These are phyloP conservation scores for Lasioglossum morio DNA, from an alignment of 2,888 invertebrate species.

Conservation along the genomic window DNA sequence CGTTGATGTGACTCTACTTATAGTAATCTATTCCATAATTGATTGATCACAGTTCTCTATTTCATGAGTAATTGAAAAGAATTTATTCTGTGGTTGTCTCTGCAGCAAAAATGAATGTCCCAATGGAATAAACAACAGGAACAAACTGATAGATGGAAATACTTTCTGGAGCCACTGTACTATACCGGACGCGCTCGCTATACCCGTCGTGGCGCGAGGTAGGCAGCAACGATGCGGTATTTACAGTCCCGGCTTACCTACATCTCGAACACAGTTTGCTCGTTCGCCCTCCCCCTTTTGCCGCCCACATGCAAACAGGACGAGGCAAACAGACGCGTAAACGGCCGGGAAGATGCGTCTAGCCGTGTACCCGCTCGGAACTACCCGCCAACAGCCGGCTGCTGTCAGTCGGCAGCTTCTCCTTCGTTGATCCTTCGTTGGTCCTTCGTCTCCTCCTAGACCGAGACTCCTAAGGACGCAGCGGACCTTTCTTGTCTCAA, in stretches of 20 bases:
- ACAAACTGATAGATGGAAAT: not conserved
- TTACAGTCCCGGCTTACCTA: constrained; percentile 71
- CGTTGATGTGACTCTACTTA: no score
- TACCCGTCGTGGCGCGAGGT: constrained; percentile 68
- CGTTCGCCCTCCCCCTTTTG: constrained; percentile 41
- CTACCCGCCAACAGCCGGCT: constrained; percentile 36
- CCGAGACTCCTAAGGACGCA: constrained; percentile 4
- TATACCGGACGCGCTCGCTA: constrained; percentile 56
- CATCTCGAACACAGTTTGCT: constrained; percentile 63
- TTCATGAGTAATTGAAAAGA: no score
- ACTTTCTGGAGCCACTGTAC: constrained; percentile 26
- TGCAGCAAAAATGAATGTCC: no score
- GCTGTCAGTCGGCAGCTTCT: not conserved
- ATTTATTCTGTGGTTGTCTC: no score
- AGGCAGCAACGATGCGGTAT: constrained; percentile 73
- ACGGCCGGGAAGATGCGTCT: constrained; percentile 31
- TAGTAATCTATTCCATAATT: no score
- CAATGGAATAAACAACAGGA: no score
- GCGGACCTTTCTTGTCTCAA: constrained; percentile 16
- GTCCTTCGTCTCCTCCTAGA: constrained; percentile 1
- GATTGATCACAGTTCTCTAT: no score
- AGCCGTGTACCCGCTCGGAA: constrained; percentile 29
- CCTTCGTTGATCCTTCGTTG: constrained; percentile 1
- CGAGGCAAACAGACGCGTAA: constrained; percentile 48
- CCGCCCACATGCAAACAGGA: constrained; percentile 61